Evolutionary conservation across 2,113 vertebrate species (phyloP), one percentile per base, ranked within the genome.

Genomic region (Hemiprocne comata): DNA sequence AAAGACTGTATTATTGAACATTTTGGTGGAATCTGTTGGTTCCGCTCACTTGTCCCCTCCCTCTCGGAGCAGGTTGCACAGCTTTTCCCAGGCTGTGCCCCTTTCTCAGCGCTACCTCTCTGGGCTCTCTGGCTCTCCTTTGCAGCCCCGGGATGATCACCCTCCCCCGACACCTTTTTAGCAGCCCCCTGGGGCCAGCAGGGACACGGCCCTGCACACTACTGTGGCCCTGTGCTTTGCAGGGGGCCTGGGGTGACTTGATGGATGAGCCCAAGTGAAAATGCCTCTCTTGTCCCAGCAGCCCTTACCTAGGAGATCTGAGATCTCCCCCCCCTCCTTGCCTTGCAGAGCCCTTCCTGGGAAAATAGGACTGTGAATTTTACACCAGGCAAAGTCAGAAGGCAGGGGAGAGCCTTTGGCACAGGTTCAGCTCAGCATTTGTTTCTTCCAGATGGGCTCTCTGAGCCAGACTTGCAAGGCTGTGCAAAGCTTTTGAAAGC

Each of bases 41-140:
- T 53, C 40, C 0, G 0, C 3, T 18, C 74, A 42, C 72, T 74
- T 0, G 0, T 67, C 55, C 54, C 36, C 28, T 36, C n/a, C 17
- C 29, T 69, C 40, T 17, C 4, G 1, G 25, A 62, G 60, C 60
- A 51, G 71, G 25, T 93, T 6, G 1, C 8, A 3, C 51, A 29
- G 71, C 62, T 79, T 33, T 77, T 74, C 46, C 53, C 9, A 9
- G 48, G 67, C 83, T 83, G 51, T 8, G 2, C 34, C 42, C 51
- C 24, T 10, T 65, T n/a, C 54, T 33, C 5, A 2, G 44, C 18
- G 17, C 78, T 44, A 46, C 24, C 6, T 55, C 46, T 26, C 23
- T 36, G 79, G 28, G 60, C 21, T 13, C 17, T 33, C 36, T 54
- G 50, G 25, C n/a, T 89, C 42, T 54, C 25, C 42, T 74, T 36